Evolutionary conservation across 2,797 vertebrate genomes (phyloP).

Genomic region (Gadopsis marmoratus): DNA sequence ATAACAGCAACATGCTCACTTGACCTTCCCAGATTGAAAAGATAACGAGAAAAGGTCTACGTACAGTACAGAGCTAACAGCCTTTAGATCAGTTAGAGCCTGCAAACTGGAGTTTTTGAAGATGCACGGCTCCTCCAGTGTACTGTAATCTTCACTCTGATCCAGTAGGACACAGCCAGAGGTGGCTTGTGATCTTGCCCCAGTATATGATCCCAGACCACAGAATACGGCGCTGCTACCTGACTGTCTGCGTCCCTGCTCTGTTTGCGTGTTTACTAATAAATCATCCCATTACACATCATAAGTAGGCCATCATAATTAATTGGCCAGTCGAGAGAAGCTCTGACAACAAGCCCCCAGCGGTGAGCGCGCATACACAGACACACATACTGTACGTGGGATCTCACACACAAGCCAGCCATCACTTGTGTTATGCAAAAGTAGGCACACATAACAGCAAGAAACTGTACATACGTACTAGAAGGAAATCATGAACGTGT

Average conservation of each 20-base stretch:
- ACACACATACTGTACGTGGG: conserved; percentile 56
- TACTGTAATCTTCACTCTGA: conserved; percentile 45
- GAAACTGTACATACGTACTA: conserved; percentile 20
- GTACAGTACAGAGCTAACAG: background rate
- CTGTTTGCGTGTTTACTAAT: conserved; percentile 87
- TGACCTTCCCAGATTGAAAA: conserved; percentile 4
- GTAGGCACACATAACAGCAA: conserved; percentile 13
- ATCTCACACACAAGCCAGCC: conserved; percentile 42
- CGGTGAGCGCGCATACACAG: conserved; percentile 63
- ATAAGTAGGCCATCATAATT: conserved; percentile 91
- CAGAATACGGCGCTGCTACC: conserved; percentile 63
- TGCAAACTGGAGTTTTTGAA: conserved; percentile 26
- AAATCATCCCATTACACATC: conserved; percentile 90
- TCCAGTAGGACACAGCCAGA: conserved; percentile 75
- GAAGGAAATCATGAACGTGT: conserved; percentile 28
- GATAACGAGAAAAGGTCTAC: background rate
- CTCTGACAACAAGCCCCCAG: conserved; percentile 85
- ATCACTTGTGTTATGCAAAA: conserved; percentile 41
- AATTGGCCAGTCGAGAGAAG: conserved; percentile 87
- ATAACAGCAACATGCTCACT: background rate
- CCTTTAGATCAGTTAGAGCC: conserved; percentile 1
- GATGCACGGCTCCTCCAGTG: conserved; percentile 12
- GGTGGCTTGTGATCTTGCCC: conserved; percentile 78
- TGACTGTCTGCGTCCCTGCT: conserved; percentile 75
- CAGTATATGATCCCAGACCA: conserved; percentile 65